phyloP scores from a whole-genome alignment of 2,888 invertebrate species.

The Nudaria mundana region DNA sequence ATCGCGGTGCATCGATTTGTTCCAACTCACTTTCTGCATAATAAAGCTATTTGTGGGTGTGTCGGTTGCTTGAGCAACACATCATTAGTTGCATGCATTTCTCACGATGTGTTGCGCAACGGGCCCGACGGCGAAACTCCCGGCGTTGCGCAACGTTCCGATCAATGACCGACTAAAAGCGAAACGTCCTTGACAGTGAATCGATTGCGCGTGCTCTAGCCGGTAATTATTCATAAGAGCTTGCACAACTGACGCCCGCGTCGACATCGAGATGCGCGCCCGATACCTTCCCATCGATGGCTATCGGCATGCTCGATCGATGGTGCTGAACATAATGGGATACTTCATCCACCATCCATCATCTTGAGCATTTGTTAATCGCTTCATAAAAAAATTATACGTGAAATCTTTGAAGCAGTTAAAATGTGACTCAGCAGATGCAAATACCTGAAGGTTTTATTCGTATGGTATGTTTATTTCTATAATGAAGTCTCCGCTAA shows the following conservation, averaged over 20 bases:
- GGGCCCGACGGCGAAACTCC: constrained; percentile 46
- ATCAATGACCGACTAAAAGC: constrained; percentile 60
- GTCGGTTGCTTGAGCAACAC: constrained; percentile 41
- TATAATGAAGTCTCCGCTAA: constrained; percentile 44
- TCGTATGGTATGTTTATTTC: constrained; percentile 31
- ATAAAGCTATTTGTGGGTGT: constrained; percentile 56
- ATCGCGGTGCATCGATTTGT: constrained; percentile 41
- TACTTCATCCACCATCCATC: constrained; percentile 38
- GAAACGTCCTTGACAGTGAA: constrained; percentile 72
- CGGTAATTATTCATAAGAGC: constrained; percentile 58
- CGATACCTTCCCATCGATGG: constrained; percentile 41
- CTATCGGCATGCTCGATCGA: constrained; percentile 49
- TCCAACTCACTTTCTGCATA: constrained; percentile 58
- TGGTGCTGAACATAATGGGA: constrained; percentile 27
- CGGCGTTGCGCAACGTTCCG: constrained; percentile 46
- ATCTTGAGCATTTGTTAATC: constrained; percentile 42
- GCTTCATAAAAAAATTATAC: constrained; percentile 32
- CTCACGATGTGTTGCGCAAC: constrained; percentile 40
- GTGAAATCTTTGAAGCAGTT: constrained; percentile 32
- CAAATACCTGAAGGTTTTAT: constrained; percentile 41
- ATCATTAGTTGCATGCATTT: constrained; percentile 46
- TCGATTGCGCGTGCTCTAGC: constrained; percentile 48
- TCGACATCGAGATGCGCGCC: constrained; percentile 30
- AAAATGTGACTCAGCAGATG: constrained; percentile 39
- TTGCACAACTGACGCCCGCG: constrained; percentile 50